These are phyloP conservation scores for Varecia variegata DNA, from an alignment of 2,797 vertebrate species.

Conservation along the genomic window DNA sequence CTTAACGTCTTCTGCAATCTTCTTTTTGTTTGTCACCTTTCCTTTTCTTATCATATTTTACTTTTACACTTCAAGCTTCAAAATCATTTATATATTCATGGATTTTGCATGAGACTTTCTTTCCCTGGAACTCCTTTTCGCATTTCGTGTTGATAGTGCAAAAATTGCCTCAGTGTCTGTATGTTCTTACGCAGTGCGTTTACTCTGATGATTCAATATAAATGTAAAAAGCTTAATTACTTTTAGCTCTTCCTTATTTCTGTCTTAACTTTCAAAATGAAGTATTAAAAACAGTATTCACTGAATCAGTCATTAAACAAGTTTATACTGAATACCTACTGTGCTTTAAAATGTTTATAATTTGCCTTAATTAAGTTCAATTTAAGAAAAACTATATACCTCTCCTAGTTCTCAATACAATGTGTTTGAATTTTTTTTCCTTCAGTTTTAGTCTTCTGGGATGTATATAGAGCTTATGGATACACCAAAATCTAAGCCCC, in stretches of 20 bases:
- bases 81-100: constrained; percentile 46
- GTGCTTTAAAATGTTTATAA: not conserved
- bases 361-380: not conserved
- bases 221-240: not conserved
- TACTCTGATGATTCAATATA: not conserved
- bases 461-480: not conserved
- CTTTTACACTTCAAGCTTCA: constrained; percentile 24
- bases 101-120: constrained; percentile 17
- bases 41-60: constrained; percentile 69
- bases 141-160: not conserved
- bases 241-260: constrained; percentile 4
- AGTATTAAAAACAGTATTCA: not conserved
- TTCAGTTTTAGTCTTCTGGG: not conserved
- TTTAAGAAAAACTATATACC: not conserved
- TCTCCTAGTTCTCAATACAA: not conserved
- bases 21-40: constrained; percentile 71
- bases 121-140: not conserved
- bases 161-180: not conserved
- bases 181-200: not conserved
- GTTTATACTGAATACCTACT: not conserved
- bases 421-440: not conserved
- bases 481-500: not conserved
- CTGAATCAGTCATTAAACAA: not conserved
- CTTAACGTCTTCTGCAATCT: constrained; percentile 73
- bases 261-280: not conserved